Evolutionary conservation across 2,888 invertebrate species (phyloP).

Genomic region (Drosophila setosimentum): DNA sequence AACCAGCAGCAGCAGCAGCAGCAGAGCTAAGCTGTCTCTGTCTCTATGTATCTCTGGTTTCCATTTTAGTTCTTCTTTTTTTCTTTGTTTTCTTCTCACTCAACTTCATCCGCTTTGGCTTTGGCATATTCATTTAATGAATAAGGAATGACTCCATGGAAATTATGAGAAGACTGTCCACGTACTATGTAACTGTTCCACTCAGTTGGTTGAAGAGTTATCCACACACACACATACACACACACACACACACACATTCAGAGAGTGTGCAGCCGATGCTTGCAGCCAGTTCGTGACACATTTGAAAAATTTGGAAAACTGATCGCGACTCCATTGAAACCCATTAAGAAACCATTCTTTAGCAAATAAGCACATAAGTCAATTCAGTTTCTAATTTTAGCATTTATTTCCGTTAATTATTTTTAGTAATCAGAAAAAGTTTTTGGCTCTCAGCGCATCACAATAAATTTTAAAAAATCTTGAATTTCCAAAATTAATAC

Average conservation of each 20-base stretch:
- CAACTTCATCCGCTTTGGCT: constrained; percentile 7
- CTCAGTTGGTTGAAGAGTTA: constrained; percentile 13
- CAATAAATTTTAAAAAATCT: neutral
- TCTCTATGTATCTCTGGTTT: neutral
- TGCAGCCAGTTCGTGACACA: neutral
- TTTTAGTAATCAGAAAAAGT: neutral
- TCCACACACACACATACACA: constrained; percentile 13
- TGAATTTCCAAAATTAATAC: neutral
- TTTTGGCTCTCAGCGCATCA: neutral
- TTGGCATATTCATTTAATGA: constrained; percentile 60
- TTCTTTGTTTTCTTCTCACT: constrained; percentile 1
- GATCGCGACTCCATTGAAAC: neutral
- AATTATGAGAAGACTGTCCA: constrained; percentile 30
- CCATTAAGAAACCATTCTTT: neutral
- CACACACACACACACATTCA: neutral
- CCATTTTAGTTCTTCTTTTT: neutral
- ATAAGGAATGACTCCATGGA: constrained; percentile 64
- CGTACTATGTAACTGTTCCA: neutral
- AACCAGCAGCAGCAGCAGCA: too few species aligned
- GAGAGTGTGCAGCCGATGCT: neutral
- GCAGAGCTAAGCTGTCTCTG: constrained; percentile 2
- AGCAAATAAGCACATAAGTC: neutral
- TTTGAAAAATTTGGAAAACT: neutral
- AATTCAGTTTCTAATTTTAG: neutral
- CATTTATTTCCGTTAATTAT: neutral